A percentile compares a stretch with the other conserved stretches of the same genome.
phyloP scores from a whole-genome alignment of 1,140 invertebrate genomes.

The Andrena cerasifolii region DNA sequence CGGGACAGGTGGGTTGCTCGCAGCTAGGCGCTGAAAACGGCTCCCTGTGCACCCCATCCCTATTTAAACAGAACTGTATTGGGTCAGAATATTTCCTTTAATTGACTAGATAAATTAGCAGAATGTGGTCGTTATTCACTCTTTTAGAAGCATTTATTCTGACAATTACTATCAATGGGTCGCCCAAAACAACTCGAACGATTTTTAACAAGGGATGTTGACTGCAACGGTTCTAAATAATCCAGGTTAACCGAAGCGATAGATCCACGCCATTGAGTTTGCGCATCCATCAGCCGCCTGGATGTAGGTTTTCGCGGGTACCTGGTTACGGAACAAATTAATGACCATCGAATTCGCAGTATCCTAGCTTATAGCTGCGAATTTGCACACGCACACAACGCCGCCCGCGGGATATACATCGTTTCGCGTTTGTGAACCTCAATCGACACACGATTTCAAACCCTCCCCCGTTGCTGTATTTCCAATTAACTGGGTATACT shows the following conservation, averaged over 20 bases:
- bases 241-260: conserved; percentile 38
- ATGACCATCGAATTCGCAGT: conserved; percentile 64
- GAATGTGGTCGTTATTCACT: neutral
- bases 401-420: neutral
- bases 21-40: too few species aligned
- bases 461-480: neutral
- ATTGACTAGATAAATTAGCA: too few species aligned
- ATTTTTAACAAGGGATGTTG: conserved; percentile 30
- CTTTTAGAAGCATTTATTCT: neutral
- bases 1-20: too few species aligned
- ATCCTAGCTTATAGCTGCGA: neutral
- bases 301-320: conserved; percentile 60
- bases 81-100: too few species aligned
- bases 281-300: conserved; percentile 50
- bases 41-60: too few species aligned
- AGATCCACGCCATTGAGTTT: conserved; percentile 44
- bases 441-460: neutral
- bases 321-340: conserved; percentile 64
- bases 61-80: too few species aligned
- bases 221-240: conserved; percentile 44
- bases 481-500: neutral
- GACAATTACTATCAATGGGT: neutral
- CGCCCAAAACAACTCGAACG: neutral
- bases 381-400: neutral
- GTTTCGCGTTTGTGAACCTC: neutral